A percentile compares a stretch with the other conserved stretches of the same genome.
Evolutionary conservation across 2,797 vertebrate species (phyloP).

Genomic region (Pachyuromys duprasi): DNA sequence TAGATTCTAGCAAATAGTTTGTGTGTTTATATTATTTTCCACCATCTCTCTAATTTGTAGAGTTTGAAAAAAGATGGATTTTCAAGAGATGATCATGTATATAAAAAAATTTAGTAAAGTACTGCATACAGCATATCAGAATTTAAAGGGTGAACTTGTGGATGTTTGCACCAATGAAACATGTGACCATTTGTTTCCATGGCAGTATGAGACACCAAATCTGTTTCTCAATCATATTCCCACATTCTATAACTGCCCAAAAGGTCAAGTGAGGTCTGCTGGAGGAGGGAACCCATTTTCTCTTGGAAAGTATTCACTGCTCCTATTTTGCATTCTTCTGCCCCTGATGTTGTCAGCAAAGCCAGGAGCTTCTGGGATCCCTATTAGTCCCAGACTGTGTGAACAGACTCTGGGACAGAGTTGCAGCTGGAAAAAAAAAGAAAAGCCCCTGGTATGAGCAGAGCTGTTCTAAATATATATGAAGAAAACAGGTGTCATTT

Average conservation of each 20-base stretch:
- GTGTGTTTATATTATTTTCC: not conserved
- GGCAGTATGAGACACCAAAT: not conserved
- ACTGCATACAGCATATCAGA: not conserved
- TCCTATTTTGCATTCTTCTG: slow-evolving; percentile 67
- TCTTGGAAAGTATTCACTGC: slow-evolving; percentile 65
- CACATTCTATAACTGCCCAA: slow-evolving; percentile 33
- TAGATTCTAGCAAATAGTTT: not conserved
- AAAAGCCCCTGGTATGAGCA: not conserved
- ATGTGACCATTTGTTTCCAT: not conserved
- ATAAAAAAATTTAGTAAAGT: not conserved
- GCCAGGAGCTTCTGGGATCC: slow-evolving; percentile 70
- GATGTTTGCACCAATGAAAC: not conserved
- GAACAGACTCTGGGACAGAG: slow-evolving; percentile 44
- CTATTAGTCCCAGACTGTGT: slow-evolving; percentile 64
- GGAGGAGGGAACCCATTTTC: slow-evolving; percentile 65
- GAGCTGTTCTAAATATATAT: not conserved
- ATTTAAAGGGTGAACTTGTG: not conserved
- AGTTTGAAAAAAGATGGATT: not conserved
- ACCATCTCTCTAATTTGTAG: not conserved
- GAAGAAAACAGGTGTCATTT: not conserved
- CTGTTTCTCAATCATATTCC: not conserved
- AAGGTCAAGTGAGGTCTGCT: slow-evolving; percentile 72
- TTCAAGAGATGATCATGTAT: not conserved
- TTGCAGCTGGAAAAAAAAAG: not conserved
- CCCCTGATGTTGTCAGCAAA: slow-evolving; percentile 50